These are phyloP conservation scores for Coilia nasus DNA, from an alignment of 2,797 vertebrate species.

Conservation along the genomic window DNA sequence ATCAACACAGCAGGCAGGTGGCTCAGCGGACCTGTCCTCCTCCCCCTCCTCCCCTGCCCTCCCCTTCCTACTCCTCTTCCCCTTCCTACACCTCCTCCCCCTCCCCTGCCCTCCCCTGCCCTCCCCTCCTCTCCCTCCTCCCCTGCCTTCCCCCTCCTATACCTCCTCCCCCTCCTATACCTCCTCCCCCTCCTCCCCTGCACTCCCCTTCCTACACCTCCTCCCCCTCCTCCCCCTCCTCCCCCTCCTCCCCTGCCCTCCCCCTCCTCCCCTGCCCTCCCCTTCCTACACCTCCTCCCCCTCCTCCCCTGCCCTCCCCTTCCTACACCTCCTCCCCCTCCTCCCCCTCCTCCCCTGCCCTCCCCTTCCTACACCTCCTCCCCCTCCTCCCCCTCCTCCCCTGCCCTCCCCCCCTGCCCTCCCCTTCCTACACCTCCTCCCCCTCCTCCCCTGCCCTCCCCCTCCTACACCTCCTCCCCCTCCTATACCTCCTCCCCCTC, in stretches of 20 bases:
- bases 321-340: background rate
- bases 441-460: background rate
- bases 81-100: background rate
- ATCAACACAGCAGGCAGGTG: constrained; percentile 44
- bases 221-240: background rate
- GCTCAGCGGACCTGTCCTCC: constrained; percentile 32
- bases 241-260: background rate
- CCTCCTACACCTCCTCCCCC: background rate
- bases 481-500: background rate
- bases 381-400: background rate
- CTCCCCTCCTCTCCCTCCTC: no score
- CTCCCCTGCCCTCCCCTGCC: background rate
- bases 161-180: background rate
- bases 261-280: background rate
- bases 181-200: background rate
- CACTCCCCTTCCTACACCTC: background rate
- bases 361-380: background rate
- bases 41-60: background rate
- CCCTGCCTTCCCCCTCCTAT: background rate
- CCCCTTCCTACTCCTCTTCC: background rate
- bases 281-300: background rate
- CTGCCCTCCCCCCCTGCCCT: no score
- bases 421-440: no score
- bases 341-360: background rate
- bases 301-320: no score